Conservation (phyloP, 2,888 invertebrate genomes). For the Neoascia interrupta region DNA sequence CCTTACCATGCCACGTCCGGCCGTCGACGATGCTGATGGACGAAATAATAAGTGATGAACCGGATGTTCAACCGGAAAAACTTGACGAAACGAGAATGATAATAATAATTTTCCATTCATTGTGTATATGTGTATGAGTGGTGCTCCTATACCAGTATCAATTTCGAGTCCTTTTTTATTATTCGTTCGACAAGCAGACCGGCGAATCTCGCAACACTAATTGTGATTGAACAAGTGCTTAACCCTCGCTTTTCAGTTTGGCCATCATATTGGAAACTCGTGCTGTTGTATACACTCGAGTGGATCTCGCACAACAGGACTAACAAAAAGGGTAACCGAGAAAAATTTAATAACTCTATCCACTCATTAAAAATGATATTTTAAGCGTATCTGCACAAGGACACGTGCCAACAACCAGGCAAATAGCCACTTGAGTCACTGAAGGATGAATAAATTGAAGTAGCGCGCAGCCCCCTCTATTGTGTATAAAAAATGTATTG, state of each 20-base stretch:
- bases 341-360: conserved; percentile 55
- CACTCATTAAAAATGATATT: conserved; percentile 63
- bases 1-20: too few relatives aligned
- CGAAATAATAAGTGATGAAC: conserved; percentile 16
- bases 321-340: conserved; percentile 16
- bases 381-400: conserved; percentile 25
- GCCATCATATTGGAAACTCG: conserved; percentile 63
- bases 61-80: conserved; percentile 59
- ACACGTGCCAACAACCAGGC: conserved; percentile 43
- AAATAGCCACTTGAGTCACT: conserved; percentile 48
- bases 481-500: too few relatives aligned
- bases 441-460: conserved; percentile 53
- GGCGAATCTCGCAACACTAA: conserved; percentile 29
- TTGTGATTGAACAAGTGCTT: conserved; percentile 52
- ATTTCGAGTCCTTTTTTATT: conserved; percentile 31
- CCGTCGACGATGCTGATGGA: neutral
- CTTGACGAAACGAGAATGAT: conserved; percentile 47
- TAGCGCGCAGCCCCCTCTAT: too few relatives aligned
- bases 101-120: conserved; percentile 33
- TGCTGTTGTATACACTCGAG: conserved; percentile 60
- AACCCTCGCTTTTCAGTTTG: conserved; percentile 43
- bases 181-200: conserved; percentile 25
- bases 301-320: conserved; percentile 17
- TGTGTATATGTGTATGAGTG: neutral
- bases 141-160: conserved; percentile 32